Percentiles rank a stretch among this genome's conserved stretches.
phyloP scores from a whole-genome alignment of 2,797 vertebrate genomes.

The Myotis planiceps region DNA sequence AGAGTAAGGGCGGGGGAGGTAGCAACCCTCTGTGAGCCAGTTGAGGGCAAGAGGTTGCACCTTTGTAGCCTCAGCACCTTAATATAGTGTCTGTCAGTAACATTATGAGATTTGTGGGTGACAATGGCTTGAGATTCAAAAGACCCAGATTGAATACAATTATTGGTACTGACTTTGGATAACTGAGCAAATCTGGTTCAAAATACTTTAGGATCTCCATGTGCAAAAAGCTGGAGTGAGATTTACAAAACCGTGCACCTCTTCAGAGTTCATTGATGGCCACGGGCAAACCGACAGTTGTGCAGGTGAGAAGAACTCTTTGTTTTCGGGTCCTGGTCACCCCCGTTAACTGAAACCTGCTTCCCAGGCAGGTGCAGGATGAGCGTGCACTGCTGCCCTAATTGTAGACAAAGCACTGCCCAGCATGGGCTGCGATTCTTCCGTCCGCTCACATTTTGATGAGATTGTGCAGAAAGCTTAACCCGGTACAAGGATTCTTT shows the following conservation, averaged over 20 bases:
- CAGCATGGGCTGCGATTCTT: background rate
- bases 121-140: background rate
- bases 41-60: background rate
- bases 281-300: background rate
- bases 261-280: background rate
- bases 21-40: background rate
- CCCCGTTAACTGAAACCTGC: conserved; percentile 1
- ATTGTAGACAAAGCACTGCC: conserved; percentile 46
- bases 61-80: background rate
- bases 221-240: background rate
- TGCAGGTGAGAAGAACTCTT: background rate
- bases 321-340: background rate
- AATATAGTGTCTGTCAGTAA: background rate
- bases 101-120: background rate
- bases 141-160: background rate
- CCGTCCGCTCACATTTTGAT: background rate
- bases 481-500: background rate
- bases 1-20: background rate
- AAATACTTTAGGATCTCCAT: background rate
- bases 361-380: background rate
- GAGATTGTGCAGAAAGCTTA: conserved; percentile 44
- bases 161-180: background rate
- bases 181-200: background rate
- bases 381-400: background rate
- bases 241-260: background rate